phyloP scores from a whole-genome alignment of 2,797 vertebrate species.

The Bothrops alternatus region DNA sequence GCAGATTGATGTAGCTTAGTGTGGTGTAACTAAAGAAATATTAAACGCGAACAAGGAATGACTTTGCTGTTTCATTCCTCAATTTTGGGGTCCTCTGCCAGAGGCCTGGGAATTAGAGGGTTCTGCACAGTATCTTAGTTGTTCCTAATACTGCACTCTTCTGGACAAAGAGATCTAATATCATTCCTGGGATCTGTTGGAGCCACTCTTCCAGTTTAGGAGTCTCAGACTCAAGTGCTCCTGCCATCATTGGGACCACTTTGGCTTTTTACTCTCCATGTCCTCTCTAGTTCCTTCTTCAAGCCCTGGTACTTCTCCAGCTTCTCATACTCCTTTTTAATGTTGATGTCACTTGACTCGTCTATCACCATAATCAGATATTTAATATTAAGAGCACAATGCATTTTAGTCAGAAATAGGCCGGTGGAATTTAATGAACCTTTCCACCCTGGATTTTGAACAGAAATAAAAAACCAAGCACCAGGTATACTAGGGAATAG shows the following conservation, averaged over 20 bases:
- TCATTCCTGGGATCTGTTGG: neutral
- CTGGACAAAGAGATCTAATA: neutral
- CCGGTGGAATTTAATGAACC: neutral
- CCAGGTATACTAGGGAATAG: neutral
- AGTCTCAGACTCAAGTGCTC: neutral
- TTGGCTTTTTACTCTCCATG: neutral
- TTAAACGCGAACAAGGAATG: slow-evolving; percentile 40
- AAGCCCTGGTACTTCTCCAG: neutral
- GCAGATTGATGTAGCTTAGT: slow-evolving; percentile 43
- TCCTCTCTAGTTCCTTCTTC: neutral
- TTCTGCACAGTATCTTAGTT: neutral
- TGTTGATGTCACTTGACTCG: neutral
- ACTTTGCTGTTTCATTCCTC: slow-evolving; percentile 9
- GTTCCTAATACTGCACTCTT: neutral
- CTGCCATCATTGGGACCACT: neutral
- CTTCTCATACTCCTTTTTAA: neutral
- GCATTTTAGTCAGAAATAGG: neutral
- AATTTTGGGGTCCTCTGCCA: neutral
- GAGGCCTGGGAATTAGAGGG: neutral
- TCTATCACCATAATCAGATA: neutral
- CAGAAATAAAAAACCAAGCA: neutral
- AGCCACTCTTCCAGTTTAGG: neutral
- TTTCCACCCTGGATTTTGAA: neutral
- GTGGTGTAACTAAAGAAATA: slow-evolving; percentile 40
- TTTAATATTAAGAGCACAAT: neutral